phyloP scores from a whole-genome alignment of 2,888 invertebrate genomes.

The Phania funesta region DNA sequence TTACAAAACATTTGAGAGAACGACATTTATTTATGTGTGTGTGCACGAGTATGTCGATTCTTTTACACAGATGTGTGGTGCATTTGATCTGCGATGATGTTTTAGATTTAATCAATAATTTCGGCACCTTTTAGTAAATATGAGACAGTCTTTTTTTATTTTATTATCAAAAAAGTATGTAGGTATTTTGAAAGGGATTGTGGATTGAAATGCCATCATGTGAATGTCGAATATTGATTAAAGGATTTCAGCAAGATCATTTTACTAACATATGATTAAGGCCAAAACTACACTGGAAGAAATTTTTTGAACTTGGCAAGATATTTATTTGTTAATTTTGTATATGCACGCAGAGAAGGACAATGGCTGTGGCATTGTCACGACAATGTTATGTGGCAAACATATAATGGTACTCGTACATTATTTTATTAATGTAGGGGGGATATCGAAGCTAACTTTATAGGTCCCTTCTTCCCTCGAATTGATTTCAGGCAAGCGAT shows the following conservation, averaged over 20 bases:
- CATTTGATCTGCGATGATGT: conserved; percentile 43
- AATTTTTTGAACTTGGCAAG: neutral
- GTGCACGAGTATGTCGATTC: too few species aligned
- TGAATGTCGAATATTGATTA: conserved; percentile 9
- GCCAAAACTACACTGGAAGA: conserved; percentile 8
- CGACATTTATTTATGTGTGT: conserved; percentile 1
- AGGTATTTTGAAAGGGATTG: neutral
- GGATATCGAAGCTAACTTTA: too few species aligned
- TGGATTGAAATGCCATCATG: conserved; percentile 8
- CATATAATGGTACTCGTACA: too few species aligned
- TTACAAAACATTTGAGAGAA: conserved; percentile 48
- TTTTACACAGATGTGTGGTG: neutral
- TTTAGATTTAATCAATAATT: conserved; percentile 65
- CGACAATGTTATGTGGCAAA: too few species aligned
- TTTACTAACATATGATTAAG: conserved; percentile 50
- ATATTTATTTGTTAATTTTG: neutral
- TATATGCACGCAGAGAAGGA: too few species aligned
- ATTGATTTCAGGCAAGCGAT: too few species aligned
- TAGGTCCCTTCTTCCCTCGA: too few species aligned
- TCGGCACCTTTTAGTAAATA: conserved; percentile 70
- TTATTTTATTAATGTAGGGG: too few species aligned
- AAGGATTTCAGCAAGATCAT: conserved; percentile 45
- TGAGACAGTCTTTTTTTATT: conserved; percentile 43
- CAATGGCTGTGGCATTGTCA: too few species aligned
- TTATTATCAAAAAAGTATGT: conserved; percentile 23